These are phyloP conservation scores for Druon quercuslanigerum DNA, from an alignment of 1,140 invertebrate genomes.

Conservation along the genomic window DNA sequence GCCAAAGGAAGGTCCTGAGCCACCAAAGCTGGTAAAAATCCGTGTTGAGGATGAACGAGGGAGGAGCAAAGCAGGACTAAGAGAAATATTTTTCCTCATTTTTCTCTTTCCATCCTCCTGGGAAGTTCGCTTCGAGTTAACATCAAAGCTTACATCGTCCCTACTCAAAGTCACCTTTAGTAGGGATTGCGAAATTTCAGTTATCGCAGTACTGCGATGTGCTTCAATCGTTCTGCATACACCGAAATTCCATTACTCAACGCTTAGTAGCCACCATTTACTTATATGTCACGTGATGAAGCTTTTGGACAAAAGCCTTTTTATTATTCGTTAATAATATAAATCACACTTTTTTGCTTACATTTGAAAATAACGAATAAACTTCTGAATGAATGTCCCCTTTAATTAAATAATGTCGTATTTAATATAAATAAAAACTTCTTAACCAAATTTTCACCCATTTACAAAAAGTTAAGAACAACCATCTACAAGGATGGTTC, in stretches of 20 bases:
- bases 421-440: too few relatives aligned
- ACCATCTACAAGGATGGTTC: too few relatives aligned
- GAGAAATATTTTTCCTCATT: slow-evolving; percentile 10
- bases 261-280: neutral
- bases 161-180: slow-evolving; percentile 21
- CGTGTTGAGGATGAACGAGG: slow-evolving; percentile 6
- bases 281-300: neutral
- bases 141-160: slow-evolving; percentile 13
- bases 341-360: too few relatives aligned
- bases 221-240: slow-evolving; percentile 6
- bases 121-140: slow-evolving; percentile 4
- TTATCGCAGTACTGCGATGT: neutral
- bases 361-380: too few relatives aligned
- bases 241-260: neutral
- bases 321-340: neutral
- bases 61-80: neutral
- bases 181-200: neutral
- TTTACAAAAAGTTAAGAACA: too few relatives aligned
- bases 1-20: slow-evolving; percentile 51
- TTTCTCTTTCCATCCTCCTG: neutral
- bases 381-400: too few relatives aligned
- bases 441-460: too few relatives aligned
- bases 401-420: too few relatives aligned
- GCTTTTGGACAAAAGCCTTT: neutral
- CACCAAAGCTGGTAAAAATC: slow-evolving; percentile 26